Base-by-base conservation (phyloP, 1,140 invertebrate genomes). In the Eupristina koningsbergeri region DNA sequence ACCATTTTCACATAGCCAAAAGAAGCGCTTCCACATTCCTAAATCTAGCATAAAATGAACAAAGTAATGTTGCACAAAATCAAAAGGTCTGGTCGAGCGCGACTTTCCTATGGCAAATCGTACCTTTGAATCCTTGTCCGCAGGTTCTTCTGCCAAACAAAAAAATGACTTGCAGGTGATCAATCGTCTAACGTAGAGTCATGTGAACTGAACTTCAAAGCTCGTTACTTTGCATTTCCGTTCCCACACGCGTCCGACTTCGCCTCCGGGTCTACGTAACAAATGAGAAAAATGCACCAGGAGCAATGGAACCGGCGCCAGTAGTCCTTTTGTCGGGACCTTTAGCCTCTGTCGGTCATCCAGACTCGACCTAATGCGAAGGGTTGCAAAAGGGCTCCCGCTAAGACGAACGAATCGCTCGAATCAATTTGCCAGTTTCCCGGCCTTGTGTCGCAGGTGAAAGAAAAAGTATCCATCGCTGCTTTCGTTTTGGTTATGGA, bases 201-300 rank as follows among this genome's bases (percentile, higher is more conserved):
- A 67, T 73, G 82, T 77, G 76, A 83, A 83, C 63, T 73, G 61
- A 74, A 45, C 82, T 71, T 75, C 53, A 75, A 73, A 74, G 69
- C 11, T 64, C 58, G 58, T 11, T 26, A 39, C 36, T n/a, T 58
- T 36, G 41, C 26, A 41, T 83, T 77, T 79, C 74, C 75, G 69
- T 84, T 84, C 77, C 69, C 69, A 80, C 77, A 64, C 58, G 47
- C 22, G 22, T 22, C 31, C 36, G 31, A 19, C 15, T 0, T 47
- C 31, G 47, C 13, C 69, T 36, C 17, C 80, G 39, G 50, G 50
- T 47, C 36, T 31, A 79, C 31, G 29, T 79, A 75, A 80, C 83
- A 80, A 84, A 83, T 79, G 82, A 83, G 82, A 36, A 71, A 63
- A 79, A 73, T 31, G n/a, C 82, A 69, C 53, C 26, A 26, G 26